Evolutionary conservation across 2,113 vertebrate species (phyloP).

Genomic region (Perca flavescens): DNA sequence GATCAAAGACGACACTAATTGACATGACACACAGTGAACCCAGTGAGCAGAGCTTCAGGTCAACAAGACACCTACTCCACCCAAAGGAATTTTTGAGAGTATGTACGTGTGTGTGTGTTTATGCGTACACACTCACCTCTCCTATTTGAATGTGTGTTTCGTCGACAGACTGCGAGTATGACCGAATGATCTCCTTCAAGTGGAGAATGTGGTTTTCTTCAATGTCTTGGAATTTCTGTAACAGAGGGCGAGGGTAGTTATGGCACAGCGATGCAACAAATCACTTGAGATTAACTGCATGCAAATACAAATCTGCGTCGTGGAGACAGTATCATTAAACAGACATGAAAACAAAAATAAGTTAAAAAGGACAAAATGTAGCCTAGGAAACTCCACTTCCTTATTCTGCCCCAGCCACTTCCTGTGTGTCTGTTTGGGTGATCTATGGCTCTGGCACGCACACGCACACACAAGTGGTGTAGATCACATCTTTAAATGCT

Average conservation of each 20-base stretch:
- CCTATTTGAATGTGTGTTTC: constrained; percentile 94
- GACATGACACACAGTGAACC: constrained; percentile 69
- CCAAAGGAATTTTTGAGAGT: constrained; percentile 63
- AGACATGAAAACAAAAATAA: constrained; percentile 2
- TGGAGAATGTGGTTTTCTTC: constrained; percentile 95
- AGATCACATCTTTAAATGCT: constrained; percentile 40
- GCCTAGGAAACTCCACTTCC: constrained; percentile 22
- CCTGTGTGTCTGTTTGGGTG: constrained; percentile 67
- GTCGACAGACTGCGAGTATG: constrained; percentile 91
- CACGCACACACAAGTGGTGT: constrained; percentile 1
- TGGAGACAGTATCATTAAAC: not conserved
- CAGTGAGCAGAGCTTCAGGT: constrained; percentile 53
- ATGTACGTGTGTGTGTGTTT: constrained; percentile 24
- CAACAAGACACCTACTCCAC: constrained; percentile 66
- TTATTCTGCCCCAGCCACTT: constrained; percentile 45
- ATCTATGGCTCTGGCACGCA: constrained; percentile 45
- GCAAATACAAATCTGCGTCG: not conserved
- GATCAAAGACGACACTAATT: constrained; percentile 78
- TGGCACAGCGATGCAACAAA: not conserved
- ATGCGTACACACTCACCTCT: constrained; percentile 86
- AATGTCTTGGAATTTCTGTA: constrained; percentile 97
- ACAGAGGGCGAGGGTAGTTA: constrained; percentile 57
- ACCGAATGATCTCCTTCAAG: constrained; percentile 96
- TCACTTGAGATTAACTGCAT: not conserved
- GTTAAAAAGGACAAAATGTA: not conserved